These are phyloP conservation scores for Rhabdomys dilectus DNA, from an alignment of 2,113 vertebrate genomes.

Conservation along the genomic window DNA sequence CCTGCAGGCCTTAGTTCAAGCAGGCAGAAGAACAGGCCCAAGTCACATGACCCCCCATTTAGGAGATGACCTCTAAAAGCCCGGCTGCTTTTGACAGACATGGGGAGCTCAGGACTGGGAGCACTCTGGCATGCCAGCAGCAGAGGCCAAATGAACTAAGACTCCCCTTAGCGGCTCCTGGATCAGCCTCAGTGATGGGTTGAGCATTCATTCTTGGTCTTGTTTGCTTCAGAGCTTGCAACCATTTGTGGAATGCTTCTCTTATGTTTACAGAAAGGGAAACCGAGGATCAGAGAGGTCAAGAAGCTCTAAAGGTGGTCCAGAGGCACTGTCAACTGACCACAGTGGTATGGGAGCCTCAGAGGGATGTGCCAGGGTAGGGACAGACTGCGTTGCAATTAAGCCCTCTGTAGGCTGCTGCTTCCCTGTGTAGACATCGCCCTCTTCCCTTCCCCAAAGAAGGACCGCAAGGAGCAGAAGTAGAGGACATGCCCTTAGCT, in stretches of 20 bases:
- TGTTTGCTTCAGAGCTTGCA: accelerated
- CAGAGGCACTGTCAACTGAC: accelerated
- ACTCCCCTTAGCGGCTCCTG: accelerated
- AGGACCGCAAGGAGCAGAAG: not conserved
- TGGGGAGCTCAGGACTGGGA: not conserved
- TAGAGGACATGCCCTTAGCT: accelerated
- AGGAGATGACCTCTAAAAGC: accelerated
- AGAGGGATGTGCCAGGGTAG: accelerated
- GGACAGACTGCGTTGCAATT: accelerated
- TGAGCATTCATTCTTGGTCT: accelerated
- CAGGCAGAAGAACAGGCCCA: accelerated
- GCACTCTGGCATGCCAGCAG: no score
- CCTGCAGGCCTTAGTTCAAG: not conserved
- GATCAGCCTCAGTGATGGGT: accelerated
- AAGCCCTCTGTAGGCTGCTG: accelerated
- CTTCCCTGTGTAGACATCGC: not conserved
- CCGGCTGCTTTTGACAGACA: accelerated
- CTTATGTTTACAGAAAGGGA: not conserved
- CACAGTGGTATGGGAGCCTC: accelerated
- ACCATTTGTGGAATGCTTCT: accelerated
- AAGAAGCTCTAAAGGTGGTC: accelerated
- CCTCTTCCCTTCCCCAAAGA: no score
- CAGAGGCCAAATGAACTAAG: accelerated
- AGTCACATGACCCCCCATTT: accelerated
- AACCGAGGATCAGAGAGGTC: not conserved